A percentile compares a stretch with the other conserved stretches of the same genome.
phyloP scores from a whole-genome alignment of 2,888 invertebrate genomes.

The Mythimna loreyi region DNA sequence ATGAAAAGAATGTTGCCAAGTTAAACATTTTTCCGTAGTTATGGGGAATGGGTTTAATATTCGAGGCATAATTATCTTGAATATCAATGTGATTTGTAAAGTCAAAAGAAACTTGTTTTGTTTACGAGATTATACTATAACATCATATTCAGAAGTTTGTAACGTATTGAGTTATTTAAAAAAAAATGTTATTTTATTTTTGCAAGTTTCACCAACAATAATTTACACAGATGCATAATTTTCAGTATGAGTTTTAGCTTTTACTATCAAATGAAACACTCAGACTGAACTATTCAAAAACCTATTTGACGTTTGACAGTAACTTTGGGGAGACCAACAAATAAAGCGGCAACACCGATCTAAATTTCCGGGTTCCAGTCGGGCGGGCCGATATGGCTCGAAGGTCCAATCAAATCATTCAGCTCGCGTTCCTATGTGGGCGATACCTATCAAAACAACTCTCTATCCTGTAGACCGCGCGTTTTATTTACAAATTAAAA shows the following conservation, averaged over 20 bases:
- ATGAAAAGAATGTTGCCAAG: constrained; percentile 59
- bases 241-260: background rate
- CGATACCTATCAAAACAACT: constrained; percentile 79
- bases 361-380: constrained; percentile 72
- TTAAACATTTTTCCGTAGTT: background rate
- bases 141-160: too few relatives aligned
- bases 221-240: background rate
- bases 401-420: constrained; percentile 81
- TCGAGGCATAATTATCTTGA: background rate
- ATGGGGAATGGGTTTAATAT: background rate
- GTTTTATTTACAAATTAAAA: constrained; percentile 75
- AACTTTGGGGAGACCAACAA: constrained; percentile 34
- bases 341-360: constrained; percentile 67
- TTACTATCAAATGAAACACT: background rate
- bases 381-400: constrained; percentile 72
- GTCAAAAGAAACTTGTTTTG: background rate
- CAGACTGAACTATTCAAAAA: background rate
- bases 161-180: too few relatives aligned
- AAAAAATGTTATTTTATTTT: too few relatives aligned
- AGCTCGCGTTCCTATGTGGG: constrained; percentile 78
- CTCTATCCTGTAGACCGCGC: constrained; percentile 69
- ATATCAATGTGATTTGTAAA: background rate
- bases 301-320: constrained; percentile 20
- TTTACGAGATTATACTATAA: too few relatives aligned
- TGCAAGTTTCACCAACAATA: background rate